phyloP scores from a whole-genome alignment of 2,113 vertebrate species.

The Myiagra hebetior region DNA sequence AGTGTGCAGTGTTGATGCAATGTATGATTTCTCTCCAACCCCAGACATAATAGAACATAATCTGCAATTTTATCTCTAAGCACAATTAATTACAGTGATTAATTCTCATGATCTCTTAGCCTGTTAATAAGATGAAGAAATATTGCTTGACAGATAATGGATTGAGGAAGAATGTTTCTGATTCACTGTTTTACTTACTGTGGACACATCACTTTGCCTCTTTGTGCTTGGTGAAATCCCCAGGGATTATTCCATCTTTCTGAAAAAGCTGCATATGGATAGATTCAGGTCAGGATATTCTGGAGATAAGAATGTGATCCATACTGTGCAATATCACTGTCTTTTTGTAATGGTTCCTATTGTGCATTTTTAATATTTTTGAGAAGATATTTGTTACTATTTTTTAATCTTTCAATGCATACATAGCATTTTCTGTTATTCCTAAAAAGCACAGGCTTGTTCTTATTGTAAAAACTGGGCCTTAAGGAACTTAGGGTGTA shows the following conservation, averaged over 20 bases:
- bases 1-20: neutral
- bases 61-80: neutral
- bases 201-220: neutral
- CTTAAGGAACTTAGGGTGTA: neutral
- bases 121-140: neutral
- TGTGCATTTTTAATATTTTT: neutral
- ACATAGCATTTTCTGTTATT: neutral
- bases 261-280: neutral
- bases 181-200: neutral
- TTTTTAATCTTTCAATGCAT: neutral
- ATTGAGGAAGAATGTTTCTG: neutral
- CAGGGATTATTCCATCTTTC: neutral
- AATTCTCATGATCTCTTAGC: neutral
- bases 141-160: neutral
- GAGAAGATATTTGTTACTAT: neutral
- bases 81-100: neutral
- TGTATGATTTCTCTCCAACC: neutral
- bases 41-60: neutral
- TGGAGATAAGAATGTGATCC: neutral
- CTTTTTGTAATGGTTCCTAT: neutral
- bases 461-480: neutral
- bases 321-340: neutral
- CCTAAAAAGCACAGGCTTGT: neutral
- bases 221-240: neutral
- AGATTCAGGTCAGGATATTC: neutral